Conservation (phyloP, 2,113 vertebrate genomes). For the Tautogolabrus adspersus region DNA sequence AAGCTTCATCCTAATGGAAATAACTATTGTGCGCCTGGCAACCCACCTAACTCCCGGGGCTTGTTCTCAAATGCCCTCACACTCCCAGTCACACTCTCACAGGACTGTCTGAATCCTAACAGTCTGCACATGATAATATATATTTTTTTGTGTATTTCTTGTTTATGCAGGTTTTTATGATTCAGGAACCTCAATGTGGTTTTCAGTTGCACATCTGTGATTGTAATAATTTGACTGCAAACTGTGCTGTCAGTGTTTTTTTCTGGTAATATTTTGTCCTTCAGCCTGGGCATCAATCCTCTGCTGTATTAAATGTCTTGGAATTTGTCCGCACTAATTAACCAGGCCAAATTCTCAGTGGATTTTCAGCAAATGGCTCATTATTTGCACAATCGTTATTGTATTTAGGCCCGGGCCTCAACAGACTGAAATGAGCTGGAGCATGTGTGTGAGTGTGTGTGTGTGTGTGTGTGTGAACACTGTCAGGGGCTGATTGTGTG, state of each 20-base stretch:
- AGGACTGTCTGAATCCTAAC: constrained; percentile 1
- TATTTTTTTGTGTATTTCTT: neutral
- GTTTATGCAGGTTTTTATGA: constrained; percentile 1
- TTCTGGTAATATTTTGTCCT: neutral
- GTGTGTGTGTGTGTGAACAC: constrained; percentile 14
- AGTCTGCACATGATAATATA: constrained; percentile 12
- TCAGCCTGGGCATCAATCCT: constrained; percentile 3
- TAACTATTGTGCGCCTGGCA: constrained; percentile 45
- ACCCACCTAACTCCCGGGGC: neutral
- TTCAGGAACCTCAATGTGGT: neutral
- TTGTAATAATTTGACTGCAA: neutral
- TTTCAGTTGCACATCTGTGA: constrained; percentile 4
- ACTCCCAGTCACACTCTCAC: neutral
- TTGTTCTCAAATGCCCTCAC: constrained; percentile 40
- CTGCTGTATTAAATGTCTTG: constrained; percentile 12
- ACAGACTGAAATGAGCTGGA: constrained; percentile 23
- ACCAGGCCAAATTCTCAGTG: constrained; percentile 34
- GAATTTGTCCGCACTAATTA: constrained; percentile 38
- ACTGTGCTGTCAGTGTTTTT: neutral
- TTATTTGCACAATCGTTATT: constrained; percentile 52
- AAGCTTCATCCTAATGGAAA: constrained; percentile 51
- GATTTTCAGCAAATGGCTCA: constrained; percentile 54
- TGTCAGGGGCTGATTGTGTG: constrained; percentile 24
- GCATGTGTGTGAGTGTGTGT: constrained; percentile 4
- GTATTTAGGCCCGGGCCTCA: constrained; percentile 29